A percentile compares a stretch with the other conserved stretches of the same genome.
phyloP scores from a whole-genome alignment of 2,113 vertebrate genomes.

The Rallus limicola region DNA sequence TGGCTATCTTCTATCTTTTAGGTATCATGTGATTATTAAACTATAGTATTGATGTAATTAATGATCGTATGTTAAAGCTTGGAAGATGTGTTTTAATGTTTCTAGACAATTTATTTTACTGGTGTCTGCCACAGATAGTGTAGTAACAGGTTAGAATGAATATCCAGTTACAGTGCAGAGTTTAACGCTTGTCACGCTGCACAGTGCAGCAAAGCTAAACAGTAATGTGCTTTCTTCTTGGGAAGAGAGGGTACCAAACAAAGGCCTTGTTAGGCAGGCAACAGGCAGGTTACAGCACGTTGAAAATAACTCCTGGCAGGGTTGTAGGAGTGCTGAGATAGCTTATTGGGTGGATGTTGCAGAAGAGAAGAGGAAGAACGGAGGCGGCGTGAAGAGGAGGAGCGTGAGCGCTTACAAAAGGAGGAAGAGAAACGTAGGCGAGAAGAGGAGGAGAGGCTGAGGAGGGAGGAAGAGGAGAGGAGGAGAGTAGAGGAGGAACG shows the following conservation, averaged over 20 bases:
- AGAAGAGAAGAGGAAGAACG: slow-evolving; percentile 95
- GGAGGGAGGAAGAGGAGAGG: slow-evolving; percentile 90
- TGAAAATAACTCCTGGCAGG: background rate
- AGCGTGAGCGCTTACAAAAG: slow-evolving; percentile 85
- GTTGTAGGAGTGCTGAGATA: slow-evolving; percentile 1
- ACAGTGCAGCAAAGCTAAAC: background rate
- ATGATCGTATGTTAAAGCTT: background rate
- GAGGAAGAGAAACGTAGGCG: slow-evolving; percentile 87
- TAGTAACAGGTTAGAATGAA: background rate
- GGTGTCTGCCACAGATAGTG: background rate
- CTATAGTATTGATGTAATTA: background rate
- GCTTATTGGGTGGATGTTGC: slow-evolving; percentile 38
- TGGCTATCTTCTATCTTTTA: background rate
- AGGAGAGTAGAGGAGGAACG: slow-evolving; percentile 90
- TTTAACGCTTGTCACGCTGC: background rate
- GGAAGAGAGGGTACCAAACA: background rate
- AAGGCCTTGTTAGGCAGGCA: background rate
- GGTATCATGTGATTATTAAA: background rate
- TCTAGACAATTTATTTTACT: background rate
- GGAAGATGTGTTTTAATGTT: background rate
- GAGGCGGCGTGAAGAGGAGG: slow-evolving; percentile 88
- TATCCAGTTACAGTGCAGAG: background rate
- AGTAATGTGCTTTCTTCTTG: background rate
- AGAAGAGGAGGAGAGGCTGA: slow-evolving; percentile 88
- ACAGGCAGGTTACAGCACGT: background rate